phyloP scores from a whole-genome alignment of 2,797 vertebrate species.

The Tragopan temminckii region DNA sequence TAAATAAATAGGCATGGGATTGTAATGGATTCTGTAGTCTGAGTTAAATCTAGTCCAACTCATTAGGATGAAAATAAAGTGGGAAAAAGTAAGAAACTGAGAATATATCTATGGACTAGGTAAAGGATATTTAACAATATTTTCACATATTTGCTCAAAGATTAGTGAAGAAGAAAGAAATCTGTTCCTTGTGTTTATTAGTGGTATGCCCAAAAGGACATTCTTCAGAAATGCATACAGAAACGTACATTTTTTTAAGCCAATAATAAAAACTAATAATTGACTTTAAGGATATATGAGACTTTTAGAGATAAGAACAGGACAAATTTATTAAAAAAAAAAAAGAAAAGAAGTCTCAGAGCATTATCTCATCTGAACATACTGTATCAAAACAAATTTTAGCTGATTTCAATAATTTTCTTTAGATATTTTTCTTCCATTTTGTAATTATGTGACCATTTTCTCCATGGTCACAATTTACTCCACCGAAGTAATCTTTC shows the following conservation, averaged over 20 bases:
- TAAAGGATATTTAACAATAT: background rate
- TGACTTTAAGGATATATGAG: background rate
- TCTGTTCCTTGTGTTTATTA: background rate
- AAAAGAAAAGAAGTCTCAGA: background rate
- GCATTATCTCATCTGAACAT: background rate
- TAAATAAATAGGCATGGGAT: fast-evolving
- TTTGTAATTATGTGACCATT: background rate
- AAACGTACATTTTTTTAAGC: background rate
- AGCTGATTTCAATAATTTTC: background rate
- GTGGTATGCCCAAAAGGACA: background rate
- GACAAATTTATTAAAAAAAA: background rate
- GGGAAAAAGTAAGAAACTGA: background rate
- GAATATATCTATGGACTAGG: background rate
- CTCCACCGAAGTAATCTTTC: background rate
- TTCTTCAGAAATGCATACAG: background rate
- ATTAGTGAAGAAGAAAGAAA: background rate
- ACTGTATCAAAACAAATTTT: background rate
- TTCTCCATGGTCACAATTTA: background rate
- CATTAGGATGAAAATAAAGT: background rate
- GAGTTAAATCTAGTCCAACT: background rate
- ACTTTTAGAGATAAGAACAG: background rate
- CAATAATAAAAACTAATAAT: background rate
- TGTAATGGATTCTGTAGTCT: background rate
- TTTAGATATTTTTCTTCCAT: background rate
- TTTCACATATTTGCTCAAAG: background rate